Evolutionary conservation across 2,888 invertebrate species (phyloP).

Genomic region (Sesia apiformis): DNA sequence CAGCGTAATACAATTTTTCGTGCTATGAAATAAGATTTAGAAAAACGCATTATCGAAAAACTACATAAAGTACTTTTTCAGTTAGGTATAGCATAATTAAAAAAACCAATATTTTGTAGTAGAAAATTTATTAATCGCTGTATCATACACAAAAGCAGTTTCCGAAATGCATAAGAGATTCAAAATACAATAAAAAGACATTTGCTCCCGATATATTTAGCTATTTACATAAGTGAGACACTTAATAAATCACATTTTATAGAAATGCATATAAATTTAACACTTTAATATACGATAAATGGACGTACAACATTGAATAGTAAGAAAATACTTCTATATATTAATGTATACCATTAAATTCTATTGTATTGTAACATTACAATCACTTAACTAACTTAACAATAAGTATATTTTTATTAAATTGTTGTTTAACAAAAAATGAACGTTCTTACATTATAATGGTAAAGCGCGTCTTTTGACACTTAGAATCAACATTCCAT

Average conservation of each 20-base stretch:
- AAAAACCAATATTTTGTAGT: constrained; percentile 7
- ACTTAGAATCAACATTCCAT: constrained; percentile 19
- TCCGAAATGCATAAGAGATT: constrained; percentile 68
- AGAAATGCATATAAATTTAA: constrained; percentile 53
- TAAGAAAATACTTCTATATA: constrained; percentile 46
- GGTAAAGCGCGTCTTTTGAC: constrained; percentile 28
- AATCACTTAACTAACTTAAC: constrained; percentile 62
- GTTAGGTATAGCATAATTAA: neutral
- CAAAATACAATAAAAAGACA: constrained; percentile 48
- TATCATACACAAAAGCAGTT: constrained; percentile 62
- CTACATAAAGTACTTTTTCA: no score
- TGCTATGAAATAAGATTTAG: no score
- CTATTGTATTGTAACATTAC: constrained; percentile 35
- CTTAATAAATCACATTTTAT: constrained; percentile 40
- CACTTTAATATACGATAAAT: constrained; percentile 41
- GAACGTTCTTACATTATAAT: constrained; percentile 9
- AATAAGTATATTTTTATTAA: constrained; percentile 31
- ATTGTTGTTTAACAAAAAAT: constrained; percentile 5
- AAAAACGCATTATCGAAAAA: no score
- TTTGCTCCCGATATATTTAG: constrained; percentile 46
- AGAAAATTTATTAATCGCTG: constrained; percentile 61
- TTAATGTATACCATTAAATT: constrained; percentile 22
- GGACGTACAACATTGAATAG: constrained; percentile 57
- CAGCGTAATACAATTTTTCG: no score
- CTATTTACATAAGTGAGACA: constrained; percentile 49